Conservation (phyloP, 2,888 invertebrate species). For the Drosophila austrosaltans region DNA sequence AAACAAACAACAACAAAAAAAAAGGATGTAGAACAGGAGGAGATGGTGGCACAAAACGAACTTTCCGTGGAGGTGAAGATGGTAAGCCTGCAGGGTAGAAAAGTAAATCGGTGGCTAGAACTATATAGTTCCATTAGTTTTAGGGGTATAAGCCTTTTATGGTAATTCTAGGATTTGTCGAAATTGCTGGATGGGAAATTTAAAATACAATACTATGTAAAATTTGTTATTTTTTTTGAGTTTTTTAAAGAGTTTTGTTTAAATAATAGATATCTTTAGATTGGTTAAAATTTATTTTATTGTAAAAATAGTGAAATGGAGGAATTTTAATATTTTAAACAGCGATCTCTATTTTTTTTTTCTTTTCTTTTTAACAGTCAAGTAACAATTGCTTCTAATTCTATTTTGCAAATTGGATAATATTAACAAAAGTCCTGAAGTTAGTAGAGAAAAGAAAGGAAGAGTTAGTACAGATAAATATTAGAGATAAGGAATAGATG, state of each 20-base stretch:
- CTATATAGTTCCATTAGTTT: neutral
- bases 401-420: too few relatives aligned
- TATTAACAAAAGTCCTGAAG: too few relatives aligned
- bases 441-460: too few relatives aligned
- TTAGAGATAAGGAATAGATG: too few relatives aligned
- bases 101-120: constrained; percentile 1
- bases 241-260: neutral
- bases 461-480: too few relatives aligned
- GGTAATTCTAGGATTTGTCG: neutral
- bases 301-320: too few relatives aligned
- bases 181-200: neutral
- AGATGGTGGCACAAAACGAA: neutral
- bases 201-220: neutral
- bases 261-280: neutral
- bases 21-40: neutral
- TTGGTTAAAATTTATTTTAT: too few relatives aligned
- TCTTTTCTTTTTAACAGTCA: too few relatives aligned
- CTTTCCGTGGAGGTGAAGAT: constrained; percentile 8
- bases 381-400: too few relatives aligned
- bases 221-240: neutral
- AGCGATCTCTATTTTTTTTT: too few relatives aligned
- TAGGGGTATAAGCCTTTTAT: neutral
- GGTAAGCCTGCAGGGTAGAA: constrained; percentile 13
- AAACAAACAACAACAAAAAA: neutral
- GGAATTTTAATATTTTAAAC: too few relatives aligned